Percentiles rank a stretch among this genome's conserved stretches.
Evolutionary conservation across 1,140 invertebrate species (phyloP).

Genomic region (Formica exsecta): DNA sequence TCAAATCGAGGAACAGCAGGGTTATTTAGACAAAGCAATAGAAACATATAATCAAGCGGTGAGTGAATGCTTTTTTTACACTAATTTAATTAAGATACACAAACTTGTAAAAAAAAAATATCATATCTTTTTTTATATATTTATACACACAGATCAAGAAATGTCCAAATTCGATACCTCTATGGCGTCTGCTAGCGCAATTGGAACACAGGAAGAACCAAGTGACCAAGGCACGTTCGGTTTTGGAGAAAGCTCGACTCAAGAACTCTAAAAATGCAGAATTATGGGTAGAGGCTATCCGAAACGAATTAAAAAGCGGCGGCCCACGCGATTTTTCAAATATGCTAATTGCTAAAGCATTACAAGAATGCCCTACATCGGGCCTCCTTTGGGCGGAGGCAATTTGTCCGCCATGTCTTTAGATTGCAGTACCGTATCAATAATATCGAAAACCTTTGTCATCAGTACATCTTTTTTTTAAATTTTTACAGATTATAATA

Average conservation of each 20-base stretch:
- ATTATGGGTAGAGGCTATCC: conserved; percentile 97
- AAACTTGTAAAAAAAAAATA: background rate
- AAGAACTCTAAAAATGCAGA: conserved; percentile 96
- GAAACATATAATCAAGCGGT: conserved; percentile 95
- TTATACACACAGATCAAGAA: conserved; percentile 92
- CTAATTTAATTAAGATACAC: background rate
- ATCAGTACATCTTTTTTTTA: too few species aligned
- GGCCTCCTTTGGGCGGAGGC: conserved; percentile 99
- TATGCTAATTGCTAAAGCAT: conserved; percentile 97
- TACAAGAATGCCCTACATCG: conserved; percentile 96
- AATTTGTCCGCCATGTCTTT: conserved; percentile 88
- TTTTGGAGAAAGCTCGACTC: conserved; percentile 97
- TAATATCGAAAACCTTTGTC: too few species aligned
- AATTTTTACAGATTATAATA: too few species aligned
- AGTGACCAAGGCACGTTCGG: conserved; percentile 97
- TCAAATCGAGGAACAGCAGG: conserved; percentile 97
- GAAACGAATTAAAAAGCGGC: conserved; percentile 94
- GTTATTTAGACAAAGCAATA: conserved; percentile 92
- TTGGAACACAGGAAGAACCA: conserved; percentile 95
- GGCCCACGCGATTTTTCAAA: conserved; percentile 94
- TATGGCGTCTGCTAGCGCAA: conserved; percentile 96
- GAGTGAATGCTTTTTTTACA: conserved; percentile 77
- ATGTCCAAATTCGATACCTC: conserved; percentile 95
- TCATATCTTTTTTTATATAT: conserved; percentile 23
- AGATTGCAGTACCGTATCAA: too few species aligned